A percentile compares a stretch with the other conserved stretches of the same genome.
phyloP scores from a whole-genome alignment of 2,113 vertebrate genomes.

The Sciurus niger region DNA sequence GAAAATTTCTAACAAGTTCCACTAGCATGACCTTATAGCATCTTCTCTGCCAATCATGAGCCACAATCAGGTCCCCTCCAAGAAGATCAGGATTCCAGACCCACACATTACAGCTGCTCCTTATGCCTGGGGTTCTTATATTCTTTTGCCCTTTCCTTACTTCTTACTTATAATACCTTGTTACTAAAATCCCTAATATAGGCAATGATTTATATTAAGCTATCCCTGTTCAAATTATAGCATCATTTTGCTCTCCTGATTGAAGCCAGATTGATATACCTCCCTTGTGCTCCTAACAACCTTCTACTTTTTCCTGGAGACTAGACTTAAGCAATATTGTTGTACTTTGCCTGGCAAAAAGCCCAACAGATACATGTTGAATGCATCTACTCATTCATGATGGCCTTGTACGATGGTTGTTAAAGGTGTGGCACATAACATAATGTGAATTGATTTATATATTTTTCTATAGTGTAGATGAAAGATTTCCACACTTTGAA shows the following conservation, averaged over 20 bases:
- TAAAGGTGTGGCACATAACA: neutral
- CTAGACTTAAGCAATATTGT: neutral
- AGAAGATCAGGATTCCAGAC: neutral
- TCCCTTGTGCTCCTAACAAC: neutral
- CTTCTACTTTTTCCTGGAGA: neutral
- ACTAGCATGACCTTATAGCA: too few relatives aligned
- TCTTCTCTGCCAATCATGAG: neutral
- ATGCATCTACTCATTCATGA: neutral
- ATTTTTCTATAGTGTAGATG: neutral
- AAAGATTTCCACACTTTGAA: neutral
- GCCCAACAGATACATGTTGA: neutral
- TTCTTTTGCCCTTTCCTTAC: neutral
- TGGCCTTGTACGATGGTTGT: neutral
- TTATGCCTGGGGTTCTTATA: neutral
- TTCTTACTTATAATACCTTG: neutral
- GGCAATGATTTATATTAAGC: neutral
- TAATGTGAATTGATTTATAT: neutral
- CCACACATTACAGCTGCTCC: neutral
- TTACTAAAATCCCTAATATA: neutral
- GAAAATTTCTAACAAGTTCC: neutral
- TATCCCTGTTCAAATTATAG: neutral
- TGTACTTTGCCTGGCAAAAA: neutral
- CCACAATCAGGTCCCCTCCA: neutral
- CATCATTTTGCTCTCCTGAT: neutral
- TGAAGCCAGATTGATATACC: neutral